Evolutionary conservation across 2,797 vertebrate species (phyloP).

Genomic region (Acipenser oxyrinchus): DNA sequence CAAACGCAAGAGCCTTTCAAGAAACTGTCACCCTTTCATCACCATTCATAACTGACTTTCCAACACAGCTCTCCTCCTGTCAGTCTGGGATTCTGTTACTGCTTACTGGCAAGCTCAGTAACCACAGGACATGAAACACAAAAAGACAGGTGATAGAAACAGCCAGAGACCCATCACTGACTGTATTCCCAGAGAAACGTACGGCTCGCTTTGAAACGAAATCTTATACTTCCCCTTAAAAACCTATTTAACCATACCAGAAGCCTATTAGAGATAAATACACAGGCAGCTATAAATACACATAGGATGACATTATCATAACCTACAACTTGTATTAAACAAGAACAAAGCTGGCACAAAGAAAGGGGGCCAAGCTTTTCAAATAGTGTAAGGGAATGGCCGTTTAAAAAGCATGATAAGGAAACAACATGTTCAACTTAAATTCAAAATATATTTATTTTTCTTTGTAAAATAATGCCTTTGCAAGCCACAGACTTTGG

Average conservation of each 20-base stretch:
- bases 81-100: not conserved
- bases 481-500: no score
- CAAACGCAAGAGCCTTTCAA: no score
- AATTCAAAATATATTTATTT: no score
- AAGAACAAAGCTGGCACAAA: not conserved
- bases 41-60: not conserved
- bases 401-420: not conserved
- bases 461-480: no score
- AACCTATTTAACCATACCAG: not conserved
- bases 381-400: not conserved
- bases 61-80: not conserved
- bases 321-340: not conserved
- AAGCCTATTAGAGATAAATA: not conserved
- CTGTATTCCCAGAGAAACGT: not conserved
- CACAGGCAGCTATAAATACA: not conserved
- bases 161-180: not conserved
- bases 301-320: not conserved
- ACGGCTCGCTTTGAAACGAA: not conserved
- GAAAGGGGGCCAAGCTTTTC: not conserved
- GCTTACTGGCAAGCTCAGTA: not conserved
- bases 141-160: not conserved
- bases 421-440: no score
- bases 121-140: not conserved
- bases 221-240: not conserved
- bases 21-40: not conserved